These are phyloP conservation scores for Malaclemys terrapin DNA, from an alignment of 2,113 vertebrate genomes.

Conservation along the genomic window DNA sequence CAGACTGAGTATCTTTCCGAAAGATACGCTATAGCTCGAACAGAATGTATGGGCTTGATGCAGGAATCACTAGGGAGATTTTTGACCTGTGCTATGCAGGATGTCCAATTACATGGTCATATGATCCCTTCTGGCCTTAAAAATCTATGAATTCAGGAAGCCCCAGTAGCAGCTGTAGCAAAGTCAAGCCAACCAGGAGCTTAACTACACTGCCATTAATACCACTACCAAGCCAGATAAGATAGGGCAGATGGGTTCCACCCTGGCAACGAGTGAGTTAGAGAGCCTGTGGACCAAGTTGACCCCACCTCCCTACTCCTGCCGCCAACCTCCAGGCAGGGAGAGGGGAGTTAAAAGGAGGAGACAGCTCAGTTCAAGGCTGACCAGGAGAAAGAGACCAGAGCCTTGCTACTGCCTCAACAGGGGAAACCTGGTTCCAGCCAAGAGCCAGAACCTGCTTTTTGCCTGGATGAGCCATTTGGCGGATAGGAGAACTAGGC, in stretches of 20 bases:
- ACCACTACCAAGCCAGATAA: neutral
- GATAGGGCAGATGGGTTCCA: neutral
- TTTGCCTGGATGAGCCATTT: too few relatives aligned
- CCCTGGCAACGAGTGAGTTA: neutral
- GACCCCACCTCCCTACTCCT: neutral
- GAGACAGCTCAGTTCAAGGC: too few relatives aligned
- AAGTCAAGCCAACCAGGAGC: neutral
- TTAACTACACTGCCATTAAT: fast-evolving
- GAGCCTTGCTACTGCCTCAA: neutral
- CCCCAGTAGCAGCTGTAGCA: neutral
- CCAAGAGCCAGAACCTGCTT: too few relatives aligned
- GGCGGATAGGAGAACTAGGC: neutral
- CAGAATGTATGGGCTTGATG: neutral
- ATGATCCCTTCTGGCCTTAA: neutral
- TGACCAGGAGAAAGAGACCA: neutral
- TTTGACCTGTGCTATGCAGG: fast-evolving
- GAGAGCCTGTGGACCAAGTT: neutral
- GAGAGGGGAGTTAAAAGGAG: neutral
- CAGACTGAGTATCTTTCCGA: neutral
- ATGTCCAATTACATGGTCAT: neutral
- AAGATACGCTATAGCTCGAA: neutral
- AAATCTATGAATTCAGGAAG: neutral
- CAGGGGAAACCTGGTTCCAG: neutral
- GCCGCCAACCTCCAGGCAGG: too few relatives aligned
- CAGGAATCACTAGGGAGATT: neutral